Conservation (phyloP, 1,140 invertebrate species). For the Hesperophylax magnus region DNA sequence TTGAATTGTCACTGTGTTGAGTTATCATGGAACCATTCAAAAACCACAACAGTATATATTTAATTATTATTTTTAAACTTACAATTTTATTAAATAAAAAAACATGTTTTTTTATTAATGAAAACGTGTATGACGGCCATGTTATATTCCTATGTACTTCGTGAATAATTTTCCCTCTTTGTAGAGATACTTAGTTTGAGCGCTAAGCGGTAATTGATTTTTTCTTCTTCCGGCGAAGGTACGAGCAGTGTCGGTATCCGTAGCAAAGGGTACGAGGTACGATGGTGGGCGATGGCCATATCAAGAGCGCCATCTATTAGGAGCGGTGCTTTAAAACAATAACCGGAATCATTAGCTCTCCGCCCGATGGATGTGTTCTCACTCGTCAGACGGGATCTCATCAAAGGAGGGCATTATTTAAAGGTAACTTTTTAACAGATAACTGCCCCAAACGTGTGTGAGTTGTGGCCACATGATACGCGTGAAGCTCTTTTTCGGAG, state of each 20-base stretch:
- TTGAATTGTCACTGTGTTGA: no score
- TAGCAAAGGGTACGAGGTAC: no score
- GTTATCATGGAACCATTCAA: no score
- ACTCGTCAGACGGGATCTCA: constrained; percentile 45
- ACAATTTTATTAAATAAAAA: no score
- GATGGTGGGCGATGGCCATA: neutral
- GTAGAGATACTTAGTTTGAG: neutral
- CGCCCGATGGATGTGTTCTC: constrained; percentile 42
- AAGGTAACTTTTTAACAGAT: constrained; percentile 29
- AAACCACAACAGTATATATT: no score
- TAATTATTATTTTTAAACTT: no score
- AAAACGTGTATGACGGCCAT: no score
- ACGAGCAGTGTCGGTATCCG: neutral
- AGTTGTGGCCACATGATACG: constrained; percentile 30
- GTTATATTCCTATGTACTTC: no score
- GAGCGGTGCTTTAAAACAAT: constrained; percentile 55
- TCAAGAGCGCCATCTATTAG: constrained; percentile 13
- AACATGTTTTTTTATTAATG: no score
- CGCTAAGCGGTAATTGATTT: constrained; percentile 25
- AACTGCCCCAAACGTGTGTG: constrained; percentile 21
- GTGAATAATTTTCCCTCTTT: neutral
- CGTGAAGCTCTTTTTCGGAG: constrained; percentile 42
- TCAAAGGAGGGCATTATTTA: constrained; percentile 30
- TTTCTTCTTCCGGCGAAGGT: constrained; percentile 25
- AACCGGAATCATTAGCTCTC: constrained; percentile 49